These are phyloP conservation scores for Spheniscus humboldti DNA, from an alignment of 2,797 vertebrate species.

Conservation along the genomic window DNA sequence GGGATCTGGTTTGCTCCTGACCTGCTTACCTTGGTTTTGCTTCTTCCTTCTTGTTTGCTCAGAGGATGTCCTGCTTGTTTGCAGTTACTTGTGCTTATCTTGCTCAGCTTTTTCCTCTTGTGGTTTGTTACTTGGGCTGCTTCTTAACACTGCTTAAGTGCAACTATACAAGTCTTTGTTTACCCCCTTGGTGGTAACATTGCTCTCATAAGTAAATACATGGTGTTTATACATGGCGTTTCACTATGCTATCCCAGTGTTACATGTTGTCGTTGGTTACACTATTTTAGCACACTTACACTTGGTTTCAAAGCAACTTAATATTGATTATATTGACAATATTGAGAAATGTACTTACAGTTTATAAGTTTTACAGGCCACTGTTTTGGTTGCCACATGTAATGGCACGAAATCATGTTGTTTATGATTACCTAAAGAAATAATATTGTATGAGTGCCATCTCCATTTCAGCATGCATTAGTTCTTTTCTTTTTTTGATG, in stretches of 20 bases:
- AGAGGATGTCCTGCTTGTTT: neutral
- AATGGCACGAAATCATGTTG: neutral
- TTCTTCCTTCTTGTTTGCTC: neutral
- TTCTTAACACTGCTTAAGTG: neutral
- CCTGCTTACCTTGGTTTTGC: neutral
- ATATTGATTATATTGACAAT: neutral
- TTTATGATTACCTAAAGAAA: neutral
- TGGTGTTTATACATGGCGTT: neutral
- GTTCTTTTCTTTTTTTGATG: neutral
- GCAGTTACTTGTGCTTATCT: neutral
- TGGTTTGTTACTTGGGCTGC: neutral
- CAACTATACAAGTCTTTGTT: neutral
- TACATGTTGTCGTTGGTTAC: neutral
- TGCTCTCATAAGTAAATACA: neutral
- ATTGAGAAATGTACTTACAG: neutral
- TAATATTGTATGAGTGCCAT: neutral
- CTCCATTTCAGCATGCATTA: neutral
- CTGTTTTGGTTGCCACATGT: neutral
- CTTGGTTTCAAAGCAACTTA: neutral
- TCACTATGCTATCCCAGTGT: neutral
- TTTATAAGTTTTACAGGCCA: neutral
- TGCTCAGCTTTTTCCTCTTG: neutral
- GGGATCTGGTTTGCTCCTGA: neutral
- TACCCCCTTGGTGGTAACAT: neutral
- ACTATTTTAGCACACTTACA: neutral